Evolutionary conservation across 2,797 vertebrate genomes (phyloP).

Genomic region (Poecilia gillii): DNA sequence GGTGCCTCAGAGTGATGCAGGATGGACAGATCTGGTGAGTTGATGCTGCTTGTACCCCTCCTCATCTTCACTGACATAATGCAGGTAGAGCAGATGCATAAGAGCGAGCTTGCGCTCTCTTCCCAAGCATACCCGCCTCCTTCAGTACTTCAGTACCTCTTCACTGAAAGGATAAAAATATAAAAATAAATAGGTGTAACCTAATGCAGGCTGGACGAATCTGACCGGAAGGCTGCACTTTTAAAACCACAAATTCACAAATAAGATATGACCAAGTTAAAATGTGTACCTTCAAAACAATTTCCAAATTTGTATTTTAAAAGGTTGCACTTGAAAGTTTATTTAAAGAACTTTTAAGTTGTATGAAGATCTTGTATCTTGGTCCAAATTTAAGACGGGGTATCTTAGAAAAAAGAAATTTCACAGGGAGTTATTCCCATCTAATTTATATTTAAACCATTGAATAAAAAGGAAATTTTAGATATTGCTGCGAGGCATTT

Average conservation of each 20-base stretch:
- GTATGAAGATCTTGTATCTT: background rate
- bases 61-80: conserved; percentile 67
- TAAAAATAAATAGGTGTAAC: conserved; percentile 31
- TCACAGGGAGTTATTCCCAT: background rate
- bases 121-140: conserved; percentile 41
- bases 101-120: conserved; percentile 60
- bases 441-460: background rate
- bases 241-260: conserved; percentile 17
- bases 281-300: background rate
- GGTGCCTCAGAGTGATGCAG: conserved; percentile 78
- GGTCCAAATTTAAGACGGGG: background rate
- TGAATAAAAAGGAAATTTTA: background rate
- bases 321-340: background rate
- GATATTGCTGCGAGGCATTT: background rate
- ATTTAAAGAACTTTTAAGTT: background rate
- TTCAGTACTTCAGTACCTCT: conserved; percentile 38
- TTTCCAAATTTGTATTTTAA: background rate
- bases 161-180: conserved; percentile 39
- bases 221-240: conserved; percentile 14
- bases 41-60: conserved; percentile 46
- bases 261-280: conserved; percentile 13
- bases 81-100: conserved; percentile 56
- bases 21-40: conserved; percentile 80
- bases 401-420: background rate
- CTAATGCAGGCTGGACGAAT: conserved; percentile 25